Conservation (phyloP, 2,113 vertebrate species). For the Dunckerocampus dactyliophorus region DNA sequence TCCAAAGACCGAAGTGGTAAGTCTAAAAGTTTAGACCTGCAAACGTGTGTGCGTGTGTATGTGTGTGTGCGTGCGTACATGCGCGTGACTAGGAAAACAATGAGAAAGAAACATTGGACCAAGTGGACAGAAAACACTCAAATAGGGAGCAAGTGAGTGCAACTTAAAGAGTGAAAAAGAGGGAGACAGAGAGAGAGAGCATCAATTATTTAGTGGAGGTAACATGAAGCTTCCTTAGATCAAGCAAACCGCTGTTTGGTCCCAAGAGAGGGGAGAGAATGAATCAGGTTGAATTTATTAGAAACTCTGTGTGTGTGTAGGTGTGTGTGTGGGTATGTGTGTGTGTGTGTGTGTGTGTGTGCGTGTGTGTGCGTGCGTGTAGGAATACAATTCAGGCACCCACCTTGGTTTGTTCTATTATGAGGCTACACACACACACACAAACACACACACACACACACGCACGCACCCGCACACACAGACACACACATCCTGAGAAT, state of each 20-base stretch:
- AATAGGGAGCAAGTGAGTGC: constrained; percentile 47
- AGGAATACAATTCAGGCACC: constrained; percentile 37
- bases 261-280: constrained; percentile 97
- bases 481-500: constrained; percentile 49
- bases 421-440: constrained; percentile 7
- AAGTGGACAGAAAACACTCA: constrained; percentile 43
- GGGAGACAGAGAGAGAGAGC: constrained; percentile 73
- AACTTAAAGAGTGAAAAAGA: constrained; percentile 23
- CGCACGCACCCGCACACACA: constrained; percentile 30
- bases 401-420: constrained; percentile 44
- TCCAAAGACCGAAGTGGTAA: not conserved
- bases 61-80: too few relatives aligned
- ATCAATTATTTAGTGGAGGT: constrained; percentile 99
- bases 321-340: constrained; percentile 36
- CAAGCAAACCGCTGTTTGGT: constrained; percentile 92
- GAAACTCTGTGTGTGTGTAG: constrained; percentile 40
- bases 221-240: constrained; percentile 99
- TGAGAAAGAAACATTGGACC: constrained; percentile 24
- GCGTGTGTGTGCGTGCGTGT: constrained; percentile 24
- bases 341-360: constrained; percentile 17
- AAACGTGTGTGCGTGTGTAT: not conserved
- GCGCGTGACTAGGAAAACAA: constrained; percentile 6
- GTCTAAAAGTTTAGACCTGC: not conserved
- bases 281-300: constrained; percentile 99
- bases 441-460: constrained; percentile 26